Base-by-base conservation (phyloP, 2,797 vertebrate genomes). In the Gadopsis marmoratus region DNA sequence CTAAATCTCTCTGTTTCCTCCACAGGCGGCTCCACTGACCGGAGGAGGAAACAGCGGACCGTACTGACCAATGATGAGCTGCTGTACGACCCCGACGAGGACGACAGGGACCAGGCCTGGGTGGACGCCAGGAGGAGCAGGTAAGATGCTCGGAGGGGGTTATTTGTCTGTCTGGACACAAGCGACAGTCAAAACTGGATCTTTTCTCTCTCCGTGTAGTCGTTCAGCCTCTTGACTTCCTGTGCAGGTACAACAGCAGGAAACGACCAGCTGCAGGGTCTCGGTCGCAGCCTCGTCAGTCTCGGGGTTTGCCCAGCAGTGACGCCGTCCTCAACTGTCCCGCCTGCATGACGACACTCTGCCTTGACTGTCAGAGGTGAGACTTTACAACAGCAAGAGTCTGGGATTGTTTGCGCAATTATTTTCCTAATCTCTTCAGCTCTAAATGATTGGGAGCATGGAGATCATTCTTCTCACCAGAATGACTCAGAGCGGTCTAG, bases 281-380 rank as follows among this genome's bases (percentile, higher is more conserved):
- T 16, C 66, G 59, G 0, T 61, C 84, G 7, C 84, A 82, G 65
- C 62, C 26, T 7, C 68, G 23, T 2, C 92, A 89, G 29, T 21
- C 91, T 37, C 85, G 82, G 16, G 81, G 86, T 58, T 91, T 97
- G 66, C 95, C 97, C 19, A 96, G 85, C 53, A 99, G 98, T 7
- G 98, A 99, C 55, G 98, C 98, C 21, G 84, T 99, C 56, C 94
- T 99, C 73, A 99, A 99, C 88, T 99, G 98, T 81, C 98, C 98
- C 9, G 96, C 97, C 43, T 99, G 98, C 88, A 99, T 99, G 97
- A 98, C 96, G 1, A 99, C 97, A 0, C 93, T 99, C 4, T 99
- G 98, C 82, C 94, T 99, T 82, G 98, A 99, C 90, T 99, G 98
- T 76, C 98, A 99, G 89, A 97, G 98, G 98, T 99, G 89, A 95